Evolutionary conservation across 2,113 vertebrate genomes (phyloP).

Genomic region (Aegithalos caudatus): DNA sequence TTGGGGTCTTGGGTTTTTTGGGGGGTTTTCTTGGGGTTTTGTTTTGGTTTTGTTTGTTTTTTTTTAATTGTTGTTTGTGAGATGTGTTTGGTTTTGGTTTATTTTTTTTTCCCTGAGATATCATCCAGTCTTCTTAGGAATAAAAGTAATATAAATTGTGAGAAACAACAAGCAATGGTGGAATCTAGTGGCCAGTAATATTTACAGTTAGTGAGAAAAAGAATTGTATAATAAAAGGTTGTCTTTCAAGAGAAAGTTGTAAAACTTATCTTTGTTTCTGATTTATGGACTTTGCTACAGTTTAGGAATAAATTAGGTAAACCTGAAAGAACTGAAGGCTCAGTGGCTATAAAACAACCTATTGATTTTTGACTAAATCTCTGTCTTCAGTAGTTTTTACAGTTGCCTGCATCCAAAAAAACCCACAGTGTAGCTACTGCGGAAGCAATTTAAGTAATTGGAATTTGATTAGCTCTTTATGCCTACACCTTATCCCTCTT

Average conservation of each 20-base stretch:
- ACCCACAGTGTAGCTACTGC: not conserved
- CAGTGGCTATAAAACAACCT: not conserved
- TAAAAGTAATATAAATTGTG: not conserved
- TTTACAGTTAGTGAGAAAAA: not conserved
- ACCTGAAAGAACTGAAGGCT: not conserved
- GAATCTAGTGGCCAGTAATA: not conserved
- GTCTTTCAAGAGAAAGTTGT: not conserved
- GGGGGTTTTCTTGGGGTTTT: too few relatives aligned
- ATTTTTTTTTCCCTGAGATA: not conserved
- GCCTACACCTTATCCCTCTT: not conserved
- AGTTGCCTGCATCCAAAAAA: not conserved
- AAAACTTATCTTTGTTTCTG: not conserved
- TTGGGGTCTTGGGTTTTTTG: too few relatives aligned
- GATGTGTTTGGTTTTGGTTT: not conserved
- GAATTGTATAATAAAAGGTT: not conserved
- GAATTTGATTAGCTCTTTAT: not conserved
- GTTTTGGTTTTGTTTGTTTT: too few relatives aligned
- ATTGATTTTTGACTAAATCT: slow-evolving; percentile 27
- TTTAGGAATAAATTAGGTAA: not conserved
- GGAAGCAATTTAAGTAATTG: not conserved
- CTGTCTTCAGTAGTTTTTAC: slow-evolving; percentile 2
- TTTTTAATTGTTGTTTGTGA: not conserved
- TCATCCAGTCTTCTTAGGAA: not conserved
- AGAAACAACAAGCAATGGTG: not conserved
- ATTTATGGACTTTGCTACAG: not conserved